Base-by-base conservation (phyloP, 2,888 invertebrate genomes). In the Adelognathus sp. region DNA sequence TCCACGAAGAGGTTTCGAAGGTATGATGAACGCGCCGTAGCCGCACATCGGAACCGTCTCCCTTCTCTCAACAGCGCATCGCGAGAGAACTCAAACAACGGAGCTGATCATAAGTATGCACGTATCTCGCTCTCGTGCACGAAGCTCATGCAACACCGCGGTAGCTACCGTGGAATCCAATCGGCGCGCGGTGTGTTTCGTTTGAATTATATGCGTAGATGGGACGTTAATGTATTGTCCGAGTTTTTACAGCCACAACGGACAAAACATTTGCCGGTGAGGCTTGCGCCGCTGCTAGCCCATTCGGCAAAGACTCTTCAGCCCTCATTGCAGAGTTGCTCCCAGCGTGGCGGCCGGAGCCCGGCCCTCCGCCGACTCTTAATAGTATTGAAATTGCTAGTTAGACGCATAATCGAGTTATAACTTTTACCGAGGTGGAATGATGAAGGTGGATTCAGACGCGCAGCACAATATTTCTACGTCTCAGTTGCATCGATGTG, bases 311-410 rank as follows among this genome's bases (percentile, higher is more conserved):
- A 60, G 69, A 73, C 70, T 70, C 72, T 67, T 61, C 50, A 50
- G 67, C 24, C 66, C 72, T 52, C 54, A 7, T 41, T 31, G 70
- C 50, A 11, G 63, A 71, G 41, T 18, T 3, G 61, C 14, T n/a
- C n/a, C 58, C 58, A 33, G 11, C 29, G 60, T 7, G 39, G 7
- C 50, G 16, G 52, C 39, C 44, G 64, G 54, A 21, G 44, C 61
- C 60, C 70, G 39, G 61, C 79, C 83, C 80, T 82, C 82, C 76
- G 81, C 31, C 71, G 79, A 82, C 82, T 88, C 87, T 88, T 89
- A 89, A 89, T 90, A 88, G 88, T 90, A 90, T 90, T 86, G 88
- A 89, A 90, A 90, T 90, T 89, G 86, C 89, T 88, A 87, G 89
- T 89, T 90, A 87, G 86, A 87, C 84, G 87, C 85, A 86, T 90